Evolutionary conservation across 2,888 invertebrate species (phyloP).

Genomic region (Agriopis aurantiaria): DNA sequence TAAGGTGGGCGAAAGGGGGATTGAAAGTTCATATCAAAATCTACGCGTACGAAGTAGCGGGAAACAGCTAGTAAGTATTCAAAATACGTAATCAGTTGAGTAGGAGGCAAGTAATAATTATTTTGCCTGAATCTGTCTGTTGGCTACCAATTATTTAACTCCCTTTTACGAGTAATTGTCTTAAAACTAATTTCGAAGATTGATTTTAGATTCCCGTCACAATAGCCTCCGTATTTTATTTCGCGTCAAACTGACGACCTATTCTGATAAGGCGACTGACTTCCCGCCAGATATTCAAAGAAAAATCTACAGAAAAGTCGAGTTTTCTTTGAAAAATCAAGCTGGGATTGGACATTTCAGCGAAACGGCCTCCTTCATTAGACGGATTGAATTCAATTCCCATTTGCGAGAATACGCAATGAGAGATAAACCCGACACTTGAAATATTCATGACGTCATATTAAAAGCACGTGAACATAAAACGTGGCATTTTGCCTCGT

Average conservation of each 20-base stretch:
- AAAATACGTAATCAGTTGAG: too few relatives aligned
- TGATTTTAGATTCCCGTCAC: constrained; percentile 7
- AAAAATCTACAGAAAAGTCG: constrained; percentile 6
- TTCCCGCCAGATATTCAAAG: neutral
- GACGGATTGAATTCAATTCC: constrained; percentile 11
- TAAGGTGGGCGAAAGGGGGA: too few relatives aligned
- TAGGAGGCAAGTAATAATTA: neutral
- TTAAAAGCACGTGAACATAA: neutral
- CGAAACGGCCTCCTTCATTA: constrained; percentile 7
- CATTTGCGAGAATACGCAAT: constrained; percentile 8
- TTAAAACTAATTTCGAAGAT: constrained; percentile 3
- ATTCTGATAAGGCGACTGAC: constrained; percentile 4
- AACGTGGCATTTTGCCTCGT: neutral
- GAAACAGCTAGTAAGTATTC: too few relatives aligned
- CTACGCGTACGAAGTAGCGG: too few relatives aligned
- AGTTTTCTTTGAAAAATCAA: constrained; percentile 13
- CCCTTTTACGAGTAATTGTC: neutral
- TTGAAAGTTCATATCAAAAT: neutral
- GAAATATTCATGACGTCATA: constrained; percentile 1
- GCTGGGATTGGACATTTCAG: constrained; percentile 15
- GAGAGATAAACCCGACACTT: neutral
- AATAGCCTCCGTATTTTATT: constrained; percentile 4
- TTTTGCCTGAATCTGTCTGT: neutral
- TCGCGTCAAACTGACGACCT: constrained; percentile 7
- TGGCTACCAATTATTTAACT: neutral